Evolutionary conservation across 2,888 invertebrate genomes (phyloP).

Genomic region (Netelia inedita): DNA sequence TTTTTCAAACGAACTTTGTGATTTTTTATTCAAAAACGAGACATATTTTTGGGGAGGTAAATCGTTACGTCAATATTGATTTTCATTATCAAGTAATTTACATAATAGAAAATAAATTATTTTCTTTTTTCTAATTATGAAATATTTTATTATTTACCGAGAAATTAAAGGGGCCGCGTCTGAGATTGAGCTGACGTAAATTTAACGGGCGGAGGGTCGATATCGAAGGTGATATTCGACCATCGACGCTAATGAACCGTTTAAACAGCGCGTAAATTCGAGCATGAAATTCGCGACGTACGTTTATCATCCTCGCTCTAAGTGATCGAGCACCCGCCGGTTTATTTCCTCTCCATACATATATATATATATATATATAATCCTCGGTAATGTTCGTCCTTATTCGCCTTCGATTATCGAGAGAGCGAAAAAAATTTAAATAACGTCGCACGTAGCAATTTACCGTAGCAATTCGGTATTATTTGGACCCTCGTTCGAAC

Average conservation of each 20-base stretch:
- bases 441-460: slow-evolving; percentile 46
- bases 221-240: slow-evolving; percentile 29
- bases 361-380: background rate
- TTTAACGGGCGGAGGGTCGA: slow-evolving; percentile 2
- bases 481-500: slow-evolving; percentile 10
- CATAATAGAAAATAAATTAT: too few relatives aligned
- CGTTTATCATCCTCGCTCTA: slow-evolving; percentile 58
- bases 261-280: slow-evolving; percentile 48
- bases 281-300: slow-evolving; percentile 34
- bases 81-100: too few relatives aligned
- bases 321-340: slow-evolving; percentile 41
- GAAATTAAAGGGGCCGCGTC: too few relatives aligned
- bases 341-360: slow-evolving; percentile 31
- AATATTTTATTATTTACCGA: too few relatives aligned
- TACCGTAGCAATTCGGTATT: slow-evolving; percentile 44
- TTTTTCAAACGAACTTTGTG: too few relatives aligned
- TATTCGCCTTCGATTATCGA: slow-evolving; percentile 36
- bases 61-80: too few relatives aligned
- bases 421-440: slow-evolving; percentile 10
- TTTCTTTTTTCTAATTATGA: too few relatives aligned
- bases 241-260: slow-evolving; percentile 44
- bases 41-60: too few relatives aligned
- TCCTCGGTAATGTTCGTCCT: slow-evolving; percentile 32
- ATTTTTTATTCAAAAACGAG: too few relatives aligned
- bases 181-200: background rate